These are phyloP conservation scores for Rhabdornis inornatus DNA, from an alignment of 2,113 vertebrate species.

Conservation along the genomic window DNA sequence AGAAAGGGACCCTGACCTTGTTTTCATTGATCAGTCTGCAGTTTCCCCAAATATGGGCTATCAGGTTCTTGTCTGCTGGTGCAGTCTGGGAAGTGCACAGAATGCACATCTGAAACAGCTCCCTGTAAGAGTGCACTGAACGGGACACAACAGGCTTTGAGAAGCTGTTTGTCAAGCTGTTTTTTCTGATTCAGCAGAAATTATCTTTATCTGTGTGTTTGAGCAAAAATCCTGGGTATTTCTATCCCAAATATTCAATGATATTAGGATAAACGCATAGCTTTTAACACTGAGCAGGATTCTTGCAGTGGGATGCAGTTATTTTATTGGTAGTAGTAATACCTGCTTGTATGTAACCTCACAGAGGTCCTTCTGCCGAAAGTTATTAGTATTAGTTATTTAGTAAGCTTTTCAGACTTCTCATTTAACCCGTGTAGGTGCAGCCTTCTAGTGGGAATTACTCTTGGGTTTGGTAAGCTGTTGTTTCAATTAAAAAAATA, in stretches of 20 bases:
- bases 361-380: neutral
- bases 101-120: neutral
- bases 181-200: neutral
- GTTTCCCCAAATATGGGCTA: neutral
- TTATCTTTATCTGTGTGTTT: neutral
- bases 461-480: neutral
- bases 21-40: slow-evolving; percentile 13
- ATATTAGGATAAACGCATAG: accelerated
- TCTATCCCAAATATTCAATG: neutral
- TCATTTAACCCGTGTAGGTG: neutral
- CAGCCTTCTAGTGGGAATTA: neutral
- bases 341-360: neutral
- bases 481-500: neutral
- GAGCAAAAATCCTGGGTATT: neutral
- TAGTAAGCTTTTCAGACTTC: neutral
- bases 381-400: neutral
- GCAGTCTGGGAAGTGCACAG: neutral
- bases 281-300: neutral
- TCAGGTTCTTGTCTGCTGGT: neutral
- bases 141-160: neutral
- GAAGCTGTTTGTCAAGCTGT: neutral
- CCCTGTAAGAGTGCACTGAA: neutral
- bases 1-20: neutral
- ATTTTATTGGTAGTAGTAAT: neutral
- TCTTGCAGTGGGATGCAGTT: neutral